phyloP scores from a whole-genome alignment of 1,140 invertebrate species.

The Holcopasites calliopsidis region DNA sequence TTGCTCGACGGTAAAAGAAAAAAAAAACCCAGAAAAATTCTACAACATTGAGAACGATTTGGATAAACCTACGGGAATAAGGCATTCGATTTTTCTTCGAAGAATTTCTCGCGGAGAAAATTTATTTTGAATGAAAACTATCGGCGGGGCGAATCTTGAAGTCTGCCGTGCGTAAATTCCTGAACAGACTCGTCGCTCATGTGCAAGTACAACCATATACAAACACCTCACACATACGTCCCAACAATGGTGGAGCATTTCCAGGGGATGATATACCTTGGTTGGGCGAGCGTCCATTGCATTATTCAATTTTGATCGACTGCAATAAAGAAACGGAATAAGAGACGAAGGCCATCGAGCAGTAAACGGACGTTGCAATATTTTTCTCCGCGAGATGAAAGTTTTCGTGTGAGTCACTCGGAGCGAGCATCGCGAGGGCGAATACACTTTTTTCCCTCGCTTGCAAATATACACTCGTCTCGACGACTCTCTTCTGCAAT shows the following conservation, averaged over 20 bases:
- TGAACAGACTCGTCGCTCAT: neutral
- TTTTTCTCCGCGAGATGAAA: slow-evolving; percentile 31
- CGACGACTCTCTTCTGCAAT: neutral
- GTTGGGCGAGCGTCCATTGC: slow-evolving; percentile 61
- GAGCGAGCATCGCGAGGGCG: neutral
- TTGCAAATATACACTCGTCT: slow-evolving; percentile 2
- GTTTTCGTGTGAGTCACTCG: slow-evolving; percentile 5
- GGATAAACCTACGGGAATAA: too few relatives aligned
- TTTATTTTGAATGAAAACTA: slow-evolving; percentile 17
- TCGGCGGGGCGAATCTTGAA: slow-evolving; percentile 10
- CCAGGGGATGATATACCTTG: slow-evolving; percentile 7
- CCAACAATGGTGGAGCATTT: slow-evolving; percentile 6
- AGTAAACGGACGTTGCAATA: slow-evolving; percentile 33
- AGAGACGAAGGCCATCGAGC: slow-evolving; percentile 41
- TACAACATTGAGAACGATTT: too few relatives aligned
- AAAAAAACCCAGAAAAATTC: neutral
- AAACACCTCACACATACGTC: neutral
- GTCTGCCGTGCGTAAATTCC: slow-evolving; percentile 21
- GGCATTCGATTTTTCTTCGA: neutral
- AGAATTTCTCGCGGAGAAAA: neutral
- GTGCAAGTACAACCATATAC: too few relatives aligned
- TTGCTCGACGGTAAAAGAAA: neutral
- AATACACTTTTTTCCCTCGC: neutral
- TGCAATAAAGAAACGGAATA: slow-evolving; percentile 69
- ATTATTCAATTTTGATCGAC: slow-evolving; percentile 71